Conservation (phyloP, 2,888 invertebrate genomes). For the Seladonia tumulorum region DNA sequence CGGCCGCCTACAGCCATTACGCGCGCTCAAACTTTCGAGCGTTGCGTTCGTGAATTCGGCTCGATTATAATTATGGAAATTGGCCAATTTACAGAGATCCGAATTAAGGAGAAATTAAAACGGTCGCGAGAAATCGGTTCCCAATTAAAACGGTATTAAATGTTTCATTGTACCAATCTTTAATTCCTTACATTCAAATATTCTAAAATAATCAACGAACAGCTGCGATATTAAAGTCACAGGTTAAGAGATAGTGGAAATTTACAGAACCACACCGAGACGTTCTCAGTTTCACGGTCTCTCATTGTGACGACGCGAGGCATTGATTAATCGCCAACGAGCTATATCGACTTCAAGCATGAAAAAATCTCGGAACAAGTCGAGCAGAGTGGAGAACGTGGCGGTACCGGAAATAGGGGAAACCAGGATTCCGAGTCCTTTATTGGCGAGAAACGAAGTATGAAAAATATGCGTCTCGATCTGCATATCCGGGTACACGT, state of each 20-base stretch:
- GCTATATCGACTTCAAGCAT: neutral
- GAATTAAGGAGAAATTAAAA: neutral
- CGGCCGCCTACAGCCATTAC: neutral
- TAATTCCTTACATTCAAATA: neutral
- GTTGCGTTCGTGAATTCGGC: neutral
- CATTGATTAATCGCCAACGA: neutral
- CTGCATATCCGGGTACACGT: slow-evolving; percentile 45
- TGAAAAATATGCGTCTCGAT: slow-evolving; percentile 58
- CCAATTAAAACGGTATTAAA: neutral
- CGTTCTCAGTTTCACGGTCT: neutral
- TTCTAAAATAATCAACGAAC: neutral
- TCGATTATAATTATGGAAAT: neutral
- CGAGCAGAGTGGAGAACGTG: neutral
- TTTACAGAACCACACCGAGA: neutral
- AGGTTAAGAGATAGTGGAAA: neutral
- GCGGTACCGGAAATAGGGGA: slow-evolving; percentile 47
- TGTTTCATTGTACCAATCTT: too few relatives aligned
- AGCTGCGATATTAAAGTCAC: too few relatives aligned
- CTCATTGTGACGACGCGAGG: neutral
- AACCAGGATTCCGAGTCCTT: slow-evolving; percentile 27
- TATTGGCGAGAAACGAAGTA: slow-evolving; percentile 35
- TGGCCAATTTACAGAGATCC: too few relatives aligned
- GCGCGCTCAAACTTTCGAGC: neutral
- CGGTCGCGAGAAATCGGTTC: neutral
- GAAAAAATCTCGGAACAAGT: neutral